Base-by-base conservation (phyloP, 2,113 vertebrate species). In the Oophaga pumilio region DNA sequence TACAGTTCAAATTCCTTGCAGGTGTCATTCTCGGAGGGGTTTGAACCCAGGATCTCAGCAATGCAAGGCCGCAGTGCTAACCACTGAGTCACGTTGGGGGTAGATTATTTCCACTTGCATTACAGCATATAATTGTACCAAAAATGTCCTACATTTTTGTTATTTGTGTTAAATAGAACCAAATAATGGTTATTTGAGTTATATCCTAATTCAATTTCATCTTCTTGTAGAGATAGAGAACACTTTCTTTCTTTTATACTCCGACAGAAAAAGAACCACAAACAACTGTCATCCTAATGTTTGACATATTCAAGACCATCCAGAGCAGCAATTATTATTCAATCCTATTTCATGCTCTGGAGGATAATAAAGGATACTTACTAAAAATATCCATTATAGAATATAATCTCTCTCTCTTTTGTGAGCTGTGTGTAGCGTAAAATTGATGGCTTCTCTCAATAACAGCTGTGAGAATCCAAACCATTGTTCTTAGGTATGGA, bases 321-420 rank as follows among this genome's bases (percentile, higher is more conserved):
- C 53, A 69, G 62, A 8, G 62, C 43, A 83, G 62, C 62, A 69
- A 83, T 83, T 69, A 83, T 17, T 69, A 69, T 53, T 8, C 43
- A 26, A 26, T 68, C 20, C 60, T 52, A 24, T 82, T 68, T 68
- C 33, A 82, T 82, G 60, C 78, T 60, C 57, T 9, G 15, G 78
- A 18, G 33, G 53, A 60, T 60, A 82, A 82, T 68, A 82, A 68
- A 82, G 49, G n/a, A 82, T 50, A 64, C 81, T 50, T 83, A 52
- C 81, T 83, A 83, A 83, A 69, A 83, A 69, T 83, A 83, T 69
- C 49, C 79, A 81, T 60, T 83, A 68, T 83, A 17, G 60, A 53
- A 24, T 69, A 52, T 83, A 69, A 83, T 66, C 62, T 52, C 43
- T 49, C 43, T 49, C 49, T 52, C 43, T 62, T 68, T 26, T 83